Evolutionary conservation across 2,113 vertebrate genomes (phyloP).

Genomic region (Gracilinanus agilis): DNA sequence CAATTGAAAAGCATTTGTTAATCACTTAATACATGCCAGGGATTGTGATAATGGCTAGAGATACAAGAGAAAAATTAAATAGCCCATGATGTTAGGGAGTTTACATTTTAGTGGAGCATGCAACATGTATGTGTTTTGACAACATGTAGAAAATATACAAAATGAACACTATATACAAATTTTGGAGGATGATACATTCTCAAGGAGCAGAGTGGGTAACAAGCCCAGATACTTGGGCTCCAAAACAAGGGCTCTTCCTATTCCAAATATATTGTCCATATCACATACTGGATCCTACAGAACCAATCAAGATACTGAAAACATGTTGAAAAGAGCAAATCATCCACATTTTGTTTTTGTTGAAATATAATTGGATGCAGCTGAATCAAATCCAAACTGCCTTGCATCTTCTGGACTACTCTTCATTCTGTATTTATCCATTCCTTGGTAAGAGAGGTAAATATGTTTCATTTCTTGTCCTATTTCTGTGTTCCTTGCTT

Average conservation of each 20-base stretch:
- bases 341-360: not conserved
- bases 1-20: not conserved
- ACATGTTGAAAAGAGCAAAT: not conserved
- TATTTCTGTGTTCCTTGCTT: not conserved
- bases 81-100: not conserved
- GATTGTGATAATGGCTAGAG: not conserved
- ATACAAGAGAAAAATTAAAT: not conserved
- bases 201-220: not conserved
- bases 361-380: not conserved
- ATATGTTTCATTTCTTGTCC: not conserved
- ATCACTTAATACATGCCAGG: not conserved
- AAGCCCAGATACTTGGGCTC: not conserved
- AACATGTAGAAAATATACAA: not conserved
- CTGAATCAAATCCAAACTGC: not conserved
- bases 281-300: not conserved
- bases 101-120: not conserved
- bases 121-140: not conserved
- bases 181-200: not conserved
- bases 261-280: not conserved
- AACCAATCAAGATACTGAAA: not conserved
- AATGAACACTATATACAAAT: not conserved
- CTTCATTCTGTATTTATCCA: not conserved
- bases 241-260: not conserved
- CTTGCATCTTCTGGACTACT: not conserved
- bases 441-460: not conserved